Conservation (phyloP, 1,140 invertebrate species). For the Melanaphis sacchari region DNA sequence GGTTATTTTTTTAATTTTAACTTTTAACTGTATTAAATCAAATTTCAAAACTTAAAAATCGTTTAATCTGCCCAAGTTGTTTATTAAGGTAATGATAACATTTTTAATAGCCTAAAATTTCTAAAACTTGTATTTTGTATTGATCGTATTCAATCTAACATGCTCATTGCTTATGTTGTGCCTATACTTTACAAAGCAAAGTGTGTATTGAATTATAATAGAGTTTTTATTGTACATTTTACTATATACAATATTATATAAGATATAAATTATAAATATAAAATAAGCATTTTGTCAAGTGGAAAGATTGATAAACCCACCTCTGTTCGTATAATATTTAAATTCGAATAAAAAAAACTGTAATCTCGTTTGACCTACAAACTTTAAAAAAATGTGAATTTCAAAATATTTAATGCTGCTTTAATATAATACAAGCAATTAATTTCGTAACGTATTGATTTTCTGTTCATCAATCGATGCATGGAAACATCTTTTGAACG, state of each 20-base stretch:
- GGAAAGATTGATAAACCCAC: neutral
- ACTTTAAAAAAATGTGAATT: neutral
- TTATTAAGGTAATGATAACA: neutral
- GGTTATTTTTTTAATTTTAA: neutral
- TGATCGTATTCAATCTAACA: neutral
- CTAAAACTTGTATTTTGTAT: neutral
- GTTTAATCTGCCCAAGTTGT: neutral
- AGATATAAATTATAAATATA: no score
- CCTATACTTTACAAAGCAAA: neutral
- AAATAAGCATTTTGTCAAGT: neutral
- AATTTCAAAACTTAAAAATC: neutral
- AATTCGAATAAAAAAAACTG: neutral
- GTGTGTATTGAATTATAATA: neutral
- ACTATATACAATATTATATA: no score
- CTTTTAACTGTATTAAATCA: neutral
- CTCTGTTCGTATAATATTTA: neutral
- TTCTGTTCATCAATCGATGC: neutral
- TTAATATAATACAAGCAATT: neutral
- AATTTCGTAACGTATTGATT: neutral
- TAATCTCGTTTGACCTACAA: neutral
- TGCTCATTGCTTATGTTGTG: no score
- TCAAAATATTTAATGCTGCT: neutral
- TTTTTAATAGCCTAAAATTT: neutral
- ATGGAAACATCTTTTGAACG: neutral
- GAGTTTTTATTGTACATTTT: no score